A percentile compares a stretch with the other conserved stretches of the same genome.
These are phyloP conservation scores for Sitophilus oryzae DNA, from an alignment of 1,140 invertebrate species.

Conservation along the genomic window DNA sequence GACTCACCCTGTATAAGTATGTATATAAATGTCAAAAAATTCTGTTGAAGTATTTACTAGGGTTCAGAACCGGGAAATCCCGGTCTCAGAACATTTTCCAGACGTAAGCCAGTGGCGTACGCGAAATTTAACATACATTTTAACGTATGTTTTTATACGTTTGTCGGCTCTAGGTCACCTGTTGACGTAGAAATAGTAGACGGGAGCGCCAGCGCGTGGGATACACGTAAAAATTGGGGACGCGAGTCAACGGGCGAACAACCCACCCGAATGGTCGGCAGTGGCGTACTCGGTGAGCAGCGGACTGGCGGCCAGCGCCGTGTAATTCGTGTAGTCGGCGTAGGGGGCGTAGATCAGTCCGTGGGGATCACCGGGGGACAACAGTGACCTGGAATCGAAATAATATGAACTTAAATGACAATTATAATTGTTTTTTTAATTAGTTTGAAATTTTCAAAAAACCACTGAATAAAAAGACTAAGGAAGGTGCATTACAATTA, in stretches of 20 bases:
- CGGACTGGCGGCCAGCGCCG: slow-evolving; percentile 72
- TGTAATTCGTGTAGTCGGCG: slow-evolving; percentile 82
- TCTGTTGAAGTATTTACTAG: no score
- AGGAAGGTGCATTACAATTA: no score
- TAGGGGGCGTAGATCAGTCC: slow-evolving; percentile 71
- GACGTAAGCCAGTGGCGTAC: no score
- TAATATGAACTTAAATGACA: not conserved
- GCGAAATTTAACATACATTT: no score
- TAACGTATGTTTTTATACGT: no score
- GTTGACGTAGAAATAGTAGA: slow-evolving; percentile 6
- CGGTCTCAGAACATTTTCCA: no score
- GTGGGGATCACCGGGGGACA: slow-evolving; percentile 51
- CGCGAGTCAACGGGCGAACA: slow-evolving; percentile 66
- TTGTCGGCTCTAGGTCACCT: not conserved
- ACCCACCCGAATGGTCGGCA: slow-evolving; percentile 90
- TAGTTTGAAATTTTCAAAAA: slow-evolving; percentile 12
- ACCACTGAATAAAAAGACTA: no score
- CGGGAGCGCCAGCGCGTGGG: slow-evolving; percentile 4
- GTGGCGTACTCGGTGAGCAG: slow-evolving; percentile 79
- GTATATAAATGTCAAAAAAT: no score
- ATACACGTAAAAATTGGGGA: slow-evolving; percentile 23
- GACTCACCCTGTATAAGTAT: no score
- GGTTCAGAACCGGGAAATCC: no score
- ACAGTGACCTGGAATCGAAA: slow-evolving; percentile 50
- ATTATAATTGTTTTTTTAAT: not conserved